Evolutionary conservation across 2,113 vertebrate species (phyloP), one percentile per base, ranked within the genome.

Genomic region (Phalacrocorax brasilianus): DNA sequence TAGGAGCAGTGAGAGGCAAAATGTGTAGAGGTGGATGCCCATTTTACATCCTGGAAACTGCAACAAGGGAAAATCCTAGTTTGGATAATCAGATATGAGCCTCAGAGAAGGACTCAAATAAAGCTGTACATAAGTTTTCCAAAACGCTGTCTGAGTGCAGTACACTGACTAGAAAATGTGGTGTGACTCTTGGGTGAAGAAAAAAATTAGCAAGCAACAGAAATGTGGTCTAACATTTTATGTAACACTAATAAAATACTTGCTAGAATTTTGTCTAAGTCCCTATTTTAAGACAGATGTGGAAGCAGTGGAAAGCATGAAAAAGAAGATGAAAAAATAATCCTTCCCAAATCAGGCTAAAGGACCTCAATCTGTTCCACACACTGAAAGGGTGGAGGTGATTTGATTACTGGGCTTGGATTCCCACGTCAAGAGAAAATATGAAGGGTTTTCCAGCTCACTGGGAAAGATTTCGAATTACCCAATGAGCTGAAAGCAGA

Each of bases 71-170:
- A 63, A 71, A 16, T 45, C 33, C 12, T 40, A 19, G 21, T 78
- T 67, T 12, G 11, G 18, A 18, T 78, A 53, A 49, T 42, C 0
- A 0, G 58, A 42, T 78, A 12, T 0, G 1, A 59, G 19, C 59
- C 28, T 86, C 56, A n/a, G 56, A 61, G 44, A 75, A 71, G 19
- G 40, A 40, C 22, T 89, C 38, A 63, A 71, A 32, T 24, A 71
- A 67, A 0, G 0, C 21, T 45, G 6, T 53, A n/a, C 73, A 27
- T 33, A 53, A 5, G 66, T 85, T 96, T 88, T 73, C 30, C 49
- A 87, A 70, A 94, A 68, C 58, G 40, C 9, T 72, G 11, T 85
- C 38, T 40, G 45, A 85, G 18, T 40, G 21, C 27, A 53, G 9
- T 79, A 65, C 26, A 40, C 38, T 66, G 27, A 42, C 30, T 58